A percentile compares a stretch with the other conserved stretches of the same genome.
phyloP scores from a whole-genome alignment of 2,113 vertebrate genomes.

The Meleagris gallopavo region DNA sequence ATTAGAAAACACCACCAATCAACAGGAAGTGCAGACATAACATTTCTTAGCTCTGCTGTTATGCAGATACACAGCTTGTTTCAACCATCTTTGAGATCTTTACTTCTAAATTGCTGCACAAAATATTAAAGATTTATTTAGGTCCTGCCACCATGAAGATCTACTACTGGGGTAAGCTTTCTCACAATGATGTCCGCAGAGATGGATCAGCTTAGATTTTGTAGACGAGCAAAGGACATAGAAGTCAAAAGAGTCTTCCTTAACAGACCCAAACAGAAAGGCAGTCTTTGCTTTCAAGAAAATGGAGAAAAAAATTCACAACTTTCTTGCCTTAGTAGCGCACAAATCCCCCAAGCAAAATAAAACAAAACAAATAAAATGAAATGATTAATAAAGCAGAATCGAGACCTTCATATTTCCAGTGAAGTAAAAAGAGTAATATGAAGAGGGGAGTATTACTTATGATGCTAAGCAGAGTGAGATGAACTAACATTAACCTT shows the following conservation, averaged over 20 bases:
- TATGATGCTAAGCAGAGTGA: neutral
- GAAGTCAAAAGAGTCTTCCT: neutral
- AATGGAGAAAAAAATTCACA: neutral
- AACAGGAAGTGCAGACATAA: neutral
- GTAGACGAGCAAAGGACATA: neutral
- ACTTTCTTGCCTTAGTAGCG: neutral
- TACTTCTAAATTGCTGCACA: neutral
- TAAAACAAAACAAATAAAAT: neutral
- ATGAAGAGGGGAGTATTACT: neutral
- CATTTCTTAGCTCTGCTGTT: neutral
- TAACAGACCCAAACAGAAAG: neutral
- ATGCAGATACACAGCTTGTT: neutral
- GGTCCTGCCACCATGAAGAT: neutral
- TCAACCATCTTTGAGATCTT: neutral
- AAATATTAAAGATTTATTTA: neutral
- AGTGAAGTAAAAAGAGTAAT: neutral
- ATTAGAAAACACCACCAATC: neutral
- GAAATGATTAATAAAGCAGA: neutral
- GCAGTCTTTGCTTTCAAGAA: neutral
- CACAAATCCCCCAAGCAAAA: neutral
- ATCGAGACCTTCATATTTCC: neutral
- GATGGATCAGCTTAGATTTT: neutral
- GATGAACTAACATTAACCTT: neutral
- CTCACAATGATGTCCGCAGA: neutral
- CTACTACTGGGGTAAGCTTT: neutral